Evolutionary conservation across 2,888 invertebrate genomes (phyloP).

Genomic region (Eristalinus sepulchralis): DNA sequence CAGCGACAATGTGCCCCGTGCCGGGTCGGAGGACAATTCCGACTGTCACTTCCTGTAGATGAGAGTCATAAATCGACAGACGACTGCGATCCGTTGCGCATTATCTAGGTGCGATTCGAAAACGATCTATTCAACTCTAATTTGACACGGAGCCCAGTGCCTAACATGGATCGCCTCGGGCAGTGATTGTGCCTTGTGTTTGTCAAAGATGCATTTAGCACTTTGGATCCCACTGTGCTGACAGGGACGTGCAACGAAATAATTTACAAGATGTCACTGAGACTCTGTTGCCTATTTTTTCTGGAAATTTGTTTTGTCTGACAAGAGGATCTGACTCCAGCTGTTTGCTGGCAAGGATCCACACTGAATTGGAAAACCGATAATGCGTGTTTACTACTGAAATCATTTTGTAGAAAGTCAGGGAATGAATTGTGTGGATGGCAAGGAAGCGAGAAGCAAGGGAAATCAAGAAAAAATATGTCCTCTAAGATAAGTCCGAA

Average conservation of each 20-base stretch:
- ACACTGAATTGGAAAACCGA: conserved; percentile 55
- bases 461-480: neutral
- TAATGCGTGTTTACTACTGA: conserved; percentile 69
- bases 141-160: conserved; percentile 61
- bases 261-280: conserved; percentile 64
- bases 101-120: conserved; percentile 61
- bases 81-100: conserved; percentile 56
- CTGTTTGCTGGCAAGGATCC: conserved; percentile 46
- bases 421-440: neutral
- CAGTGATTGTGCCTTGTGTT: conserved; percentile 44
- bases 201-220: conserved; percentile 59
- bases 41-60: conserved; percentile 67
- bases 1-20: conserved; percentile 61
- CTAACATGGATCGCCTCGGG: conserved; percentile 35
- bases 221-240: conserved; percentile 62
- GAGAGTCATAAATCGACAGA: conserved; percentile 57
- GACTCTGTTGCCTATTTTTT: conserved; percentile 36
- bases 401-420: conserved; percentile 61
- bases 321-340: conserved; percentile 46
- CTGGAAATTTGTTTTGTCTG: conserved; percentile 50
- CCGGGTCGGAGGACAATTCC: conserved; percentile 57
- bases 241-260: conserved; percentile 27
- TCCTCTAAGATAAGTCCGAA: neutral
- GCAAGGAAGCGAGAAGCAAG: neutral
- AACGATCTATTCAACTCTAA: conserved; percentile 63